Conservation (phyloP, 2,113 vertebrate species). For the Accipiter cooperii region DNA sequence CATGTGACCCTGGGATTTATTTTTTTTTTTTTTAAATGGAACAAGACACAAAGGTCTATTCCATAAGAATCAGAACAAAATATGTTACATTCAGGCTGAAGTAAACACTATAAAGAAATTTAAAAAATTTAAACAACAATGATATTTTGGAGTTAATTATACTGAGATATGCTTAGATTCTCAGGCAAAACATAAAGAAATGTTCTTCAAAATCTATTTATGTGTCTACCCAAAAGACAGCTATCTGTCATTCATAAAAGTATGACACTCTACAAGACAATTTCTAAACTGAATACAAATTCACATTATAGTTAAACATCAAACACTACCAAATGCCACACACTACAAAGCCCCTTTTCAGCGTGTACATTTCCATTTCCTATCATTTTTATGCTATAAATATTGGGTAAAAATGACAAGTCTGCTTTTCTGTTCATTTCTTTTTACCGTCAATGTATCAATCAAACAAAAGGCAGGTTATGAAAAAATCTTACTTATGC, state of each 20-base stretch:
- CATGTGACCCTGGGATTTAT: background rate
- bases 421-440: background rate
- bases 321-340: background rate
- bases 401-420: background rate
- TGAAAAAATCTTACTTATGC: background rate
- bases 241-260: background rate
- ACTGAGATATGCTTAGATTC: background rate
- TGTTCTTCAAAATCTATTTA: background rate
- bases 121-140: background rate
- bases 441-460: background rate
- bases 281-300: background rate
- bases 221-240: background rate
- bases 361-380: fast-evolving
- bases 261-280: background rate
- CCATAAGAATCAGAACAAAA: background rate
- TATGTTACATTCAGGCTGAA: background rate
- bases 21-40: background rate
- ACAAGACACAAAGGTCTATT: background rate
- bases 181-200: background rate
- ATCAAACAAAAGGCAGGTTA: background rate
- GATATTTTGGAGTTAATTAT: background rate
- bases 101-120: background rate
- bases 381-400: background rate
- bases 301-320: background rate
- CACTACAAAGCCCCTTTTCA: background rate